A percentile compares a stretch with the other conserved stretches of the same genome.
phyloP scores from a whole-genome alignment of 2,888 invertebrate genomes.

The Copidosoma aretas region DNA sequence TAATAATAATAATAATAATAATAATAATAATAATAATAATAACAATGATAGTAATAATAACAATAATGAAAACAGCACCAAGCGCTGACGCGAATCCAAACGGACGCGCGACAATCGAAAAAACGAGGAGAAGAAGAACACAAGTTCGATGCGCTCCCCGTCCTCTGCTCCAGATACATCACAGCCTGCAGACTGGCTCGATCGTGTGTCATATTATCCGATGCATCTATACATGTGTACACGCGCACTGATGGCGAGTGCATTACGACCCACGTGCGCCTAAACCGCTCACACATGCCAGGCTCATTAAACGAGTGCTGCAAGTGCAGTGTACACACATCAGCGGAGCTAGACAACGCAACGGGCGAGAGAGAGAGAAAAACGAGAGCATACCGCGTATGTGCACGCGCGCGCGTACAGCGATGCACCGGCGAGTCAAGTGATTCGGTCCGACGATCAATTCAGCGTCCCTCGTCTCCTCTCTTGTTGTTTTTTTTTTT shows the following conservation, averaged over 20 bases:
- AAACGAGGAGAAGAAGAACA: no score
- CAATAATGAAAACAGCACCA: no score
- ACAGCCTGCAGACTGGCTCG: not conserved
- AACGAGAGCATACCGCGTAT: not conserved
- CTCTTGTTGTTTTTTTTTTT: constrained; percentile 24
- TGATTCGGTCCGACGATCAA: constrained; percentile 47
- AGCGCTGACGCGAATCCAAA: no score
- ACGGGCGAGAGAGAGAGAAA: not conserved
- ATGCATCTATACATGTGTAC: not conserved
- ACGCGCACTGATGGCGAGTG: not conserved
- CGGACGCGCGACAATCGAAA: no score
- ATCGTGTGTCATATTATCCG: no score
- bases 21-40: no score
- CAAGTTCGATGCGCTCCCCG: not conserved
- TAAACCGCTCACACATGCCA: constrained; percentile 1
- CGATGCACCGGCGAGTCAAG: constrained; percentile 41
- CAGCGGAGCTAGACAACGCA: no score
- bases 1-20: no score
- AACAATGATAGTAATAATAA: no score
- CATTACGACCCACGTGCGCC: constrained; percentile 7
- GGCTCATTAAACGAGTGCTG: not conserved
- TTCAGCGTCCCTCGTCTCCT: constrained; percentile 37
- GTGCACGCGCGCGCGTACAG: no score
- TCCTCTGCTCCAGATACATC: not conserved
- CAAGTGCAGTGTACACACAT: not conserved